A percentile compares a stretch with the other conserved stretches of the same genome.
Evolutionary conservation across 2,113 vertebrate genomes (phyloP).

Genomic region (zebrafish (Danio rerio)): GRCz12tu NC_133193.1:15278001-15278500

Average conservation of each 20-base stretch:
- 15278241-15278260: constrained; percentile 8
- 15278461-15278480: no score
- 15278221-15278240: not conserved
- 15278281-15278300: not conserved
- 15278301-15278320: constrained; percentile 6
- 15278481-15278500: no score
- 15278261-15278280: not conserved
- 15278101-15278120: constrained; percentile 12
- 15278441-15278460: no score
- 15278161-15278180: constrained; percentile 16
- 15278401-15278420: constrained; percentile 18
- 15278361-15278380: constrained; percentile 33
- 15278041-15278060: not conserved
- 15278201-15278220: not conserved
- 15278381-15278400: not conserved
- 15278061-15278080: not conserved
- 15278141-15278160: not conserved
- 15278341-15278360: constrained; percentile 9
- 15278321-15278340: not conserved
- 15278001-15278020: not conserved
- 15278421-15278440: constrained; percentile 27
- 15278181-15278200: not conserved
- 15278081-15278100: not conserved
- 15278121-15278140: not conserved
- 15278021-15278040: not conserved